phyloP scores from a whole-genome alignment of 2,113 vertebrate genomes.

The Vulpes vulpes region DNA sequence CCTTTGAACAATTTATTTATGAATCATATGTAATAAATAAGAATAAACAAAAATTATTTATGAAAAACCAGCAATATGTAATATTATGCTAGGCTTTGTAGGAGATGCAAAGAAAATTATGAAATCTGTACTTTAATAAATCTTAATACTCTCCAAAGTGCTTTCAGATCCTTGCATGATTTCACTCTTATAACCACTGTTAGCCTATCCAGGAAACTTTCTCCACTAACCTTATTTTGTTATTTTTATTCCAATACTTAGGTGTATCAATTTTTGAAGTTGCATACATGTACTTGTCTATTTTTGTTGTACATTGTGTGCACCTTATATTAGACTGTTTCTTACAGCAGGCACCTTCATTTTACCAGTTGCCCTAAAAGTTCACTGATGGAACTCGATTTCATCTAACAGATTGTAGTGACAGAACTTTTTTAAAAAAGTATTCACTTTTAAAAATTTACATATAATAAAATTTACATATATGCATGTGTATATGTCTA shows the following conservation, averaged over 20 bases:
- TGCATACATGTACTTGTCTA: neutral
- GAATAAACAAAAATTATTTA: neutral
- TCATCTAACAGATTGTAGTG: neutral
- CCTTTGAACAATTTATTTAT: constrained; percentile 42
- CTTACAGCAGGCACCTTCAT: neutral
- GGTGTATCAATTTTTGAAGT: neutral
- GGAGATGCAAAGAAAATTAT: neutral
- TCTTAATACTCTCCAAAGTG: neutral
- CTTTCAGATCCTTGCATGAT: neutral
- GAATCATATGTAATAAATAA: neutral
- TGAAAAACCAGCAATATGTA: neutral
- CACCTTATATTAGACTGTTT: neutral
- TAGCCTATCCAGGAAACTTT: neutral
- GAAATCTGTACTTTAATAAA: neutral
- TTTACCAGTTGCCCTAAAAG: neutral
- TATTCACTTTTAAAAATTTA: neutral
- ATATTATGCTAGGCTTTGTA: neutral
- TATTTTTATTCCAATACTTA: neutral
- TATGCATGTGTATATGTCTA: neutral
- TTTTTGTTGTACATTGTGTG: neutral
- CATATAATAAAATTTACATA: neutral
- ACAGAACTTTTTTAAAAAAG: neutral
- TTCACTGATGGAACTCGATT: neutral
- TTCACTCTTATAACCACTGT: neutral
- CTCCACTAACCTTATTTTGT: neutral